These are phyloP conservation scores for Drosophila limbata DNA, from an alignment of 2,888 invertebrate genomes.

Conservation along the genomic window DNA sequence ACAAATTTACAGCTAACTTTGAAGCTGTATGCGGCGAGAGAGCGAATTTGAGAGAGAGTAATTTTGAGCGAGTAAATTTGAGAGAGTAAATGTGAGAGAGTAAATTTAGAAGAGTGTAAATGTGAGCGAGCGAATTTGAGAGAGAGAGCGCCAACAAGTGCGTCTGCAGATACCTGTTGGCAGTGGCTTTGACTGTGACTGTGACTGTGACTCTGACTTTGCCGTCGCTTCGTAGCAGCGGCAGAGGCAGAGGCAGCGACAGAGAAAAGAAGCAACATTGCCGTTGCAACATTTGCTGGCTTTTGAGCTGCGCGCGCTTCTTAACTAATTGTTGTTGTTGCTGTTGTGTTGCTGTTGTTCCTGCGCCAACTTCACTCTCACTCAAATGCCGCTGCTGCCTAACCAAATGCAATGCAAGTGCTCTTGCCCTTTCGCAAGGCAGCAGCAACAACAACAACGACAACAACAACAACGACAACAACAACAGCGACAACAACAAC, in stretches of 20 bases:
- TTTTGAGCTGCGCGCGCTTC: slow-evolving; percentile 8
- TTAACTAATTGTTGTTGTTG: slow-evolving; percentile 31
- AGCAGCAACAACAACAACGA: slow-evolving; percentile 14
- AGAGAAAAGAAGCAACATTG: slow-evolving; percentile 15
- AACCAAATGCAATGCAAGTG: slow-evolving; percentile 76
- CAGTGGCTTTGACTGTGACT: slow-evolving; percentile 82
- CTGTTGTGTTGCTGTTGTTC: slow-evolving; percentile 41
- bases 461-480: not conserved
- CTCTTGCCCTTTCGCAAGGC: slow-evolving; percentile 57
- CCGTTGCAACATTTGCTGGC: slow-evolving; percentile 3
- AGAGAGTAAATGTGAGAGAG: slow-evolving; percentile 1
- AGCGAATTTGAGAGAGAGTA: slow-evolving; percentile 23
- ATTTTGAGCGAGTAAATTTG: slow-evolving; percentile 13
- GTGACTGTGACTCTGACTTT: slow-evolving; percentile 71
- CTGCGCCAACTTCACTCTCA: slow-evolving; percentile 77
- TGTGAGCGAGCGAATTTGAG: slow-evolving; percentile 8
- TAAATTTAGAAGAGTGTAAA: not conserved
- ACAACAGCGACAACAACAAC: slow-evolving; percentile 3
- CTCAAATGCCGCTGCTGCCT: slow-evolving; percentile 77
- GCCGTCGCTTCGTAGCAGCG: slow-evolving; percentile 20
- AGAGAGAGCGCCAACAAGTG: slow-evolving; percentile 5
- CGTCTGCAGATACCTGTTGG: slow-evolving; percentile 66
- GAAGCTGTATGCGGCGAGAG: slow-evolving; percentile 69
- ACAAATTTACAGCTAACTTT: slow-evolving; percentile 85
- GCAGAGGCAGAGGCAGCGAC: slow-evolving; percentile 10